These are phyloP conservation scores for Podabrus alpinus DNA, from an alignment of 2,888 invertebrate species.

Conservation along the genomic window DNA sequence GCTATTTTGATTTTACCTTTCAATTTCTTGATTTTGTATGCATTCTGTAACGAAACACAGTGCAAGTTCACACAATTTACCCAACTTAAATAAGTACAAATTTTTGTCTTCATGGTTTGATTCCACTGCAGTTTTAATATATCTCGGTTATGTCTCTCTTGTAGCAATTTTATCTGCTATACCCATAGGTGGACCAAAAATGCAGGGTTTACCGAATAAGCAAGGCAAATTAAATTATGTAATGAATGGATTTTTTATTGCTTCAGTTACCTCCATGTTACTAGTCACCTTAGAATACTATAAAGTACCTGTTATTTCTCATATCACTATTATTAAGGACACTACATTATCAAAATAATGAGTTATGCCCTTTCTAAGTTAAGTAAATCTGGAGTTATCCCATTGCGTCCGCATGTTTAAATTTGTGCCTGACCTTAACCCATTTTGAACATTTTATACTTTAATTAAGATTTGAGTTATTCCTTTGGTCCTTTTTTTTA, in stretches of 20 bases:
- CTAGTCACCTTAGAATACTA: constrained; percentile 57
- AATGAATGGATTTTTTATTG: constrained; percentile 62
- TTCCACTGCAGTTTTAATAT: constrained; percentile 51
- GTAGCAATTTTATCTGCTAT: constrained; percentile 59
- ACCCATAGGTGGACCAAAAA: constrained; percentile 61
- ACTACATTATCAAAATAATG: too few species aligned
- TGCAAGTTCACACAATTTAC: constrained; percentile 53
- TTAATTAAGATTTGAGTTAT: too few species aligned
- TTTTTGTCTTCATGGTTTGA: constrained; percentile 49
- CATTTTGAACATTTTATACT: too few species aligned
- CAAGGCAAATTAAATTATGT: constrained; percentile 56
- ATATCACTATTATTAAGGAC: too few species aligned
- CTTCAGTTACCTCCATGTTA: constrained; percentile 54
- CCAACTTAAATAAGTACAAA: constrained; percentile 48
- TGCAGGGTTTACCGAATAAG: constrained; percentile 54
- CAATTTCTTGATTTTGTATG: constrained; percentile 49
- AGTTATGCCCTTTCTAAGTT: too few species aligned
- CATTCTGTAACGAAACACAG: constrained; percentile 56
- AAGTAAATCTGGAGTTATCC: too few species aligned
- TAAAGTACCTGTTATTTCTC: constrained; percentile 56
- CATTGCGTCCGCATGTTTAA: too few species aligned
- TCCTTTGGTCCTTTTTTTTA: too few species aligned
- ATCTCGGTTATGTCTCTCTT: constrained; percentile 54
- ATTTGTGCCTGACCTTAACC: too few species aligned
- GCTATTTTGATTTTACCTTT: constrained; percentile 55